phyloP scores from a whole-genome alignment of 2,888 invertebrate species.

The Caenorhabditis parvicauda region DNA sequence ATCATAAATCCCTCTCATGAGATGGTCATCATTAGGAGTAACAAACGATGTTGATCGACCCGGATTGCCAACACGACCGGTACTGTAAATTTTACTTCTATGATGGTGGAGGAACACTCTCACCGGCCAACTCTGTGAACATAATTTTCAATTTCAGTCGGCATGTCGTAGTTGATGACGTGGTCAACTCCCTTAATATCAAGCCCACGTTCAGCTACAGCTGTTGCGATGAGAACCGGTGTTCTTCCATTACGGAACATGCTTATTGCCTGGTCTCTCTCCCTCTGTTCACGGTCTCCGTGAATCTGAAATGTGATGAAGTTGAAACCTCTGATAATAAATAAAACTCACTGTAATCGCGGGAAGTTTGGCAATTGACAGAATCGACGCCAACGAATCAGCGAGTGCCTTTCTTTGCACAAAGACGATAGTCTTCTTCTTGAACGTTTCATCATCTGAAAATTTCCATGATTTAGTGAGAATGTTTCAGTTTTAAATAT shows the following conservation, averaged over 20 bases:
- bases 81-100: conserved; percentile 32
- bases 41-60: conserved; percentile 71
- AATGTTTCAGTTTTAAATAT: too few relatives aligned
- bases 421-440: conserved; percentile 73
- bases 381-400: conserved; percentile 81
- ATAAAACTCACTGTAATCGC: conserved; percentile 68
- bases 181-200: conserved; percentile 64
- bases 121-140: conserved; percentile 67
- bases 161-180: conserved; percentile 66
- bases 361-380: conserved; percentile 76
- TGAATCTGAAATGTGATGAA: conserved; percentile 73
- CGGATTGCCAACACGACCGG: conserved; percentile 66
- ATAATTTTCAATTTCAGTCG: conserved; percentile 66
- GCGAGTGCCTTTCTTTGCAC: conserved; percentile 86
- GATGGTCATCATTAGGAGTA: conserved; percentile 67
- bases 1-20: conserved; percentile 69
- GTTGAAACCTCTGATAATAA: background rate
- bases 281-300: conserved; percentile 67
- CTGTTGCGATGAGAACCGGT: conserved; percentile 78
- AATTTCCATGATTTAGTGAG: background rate
- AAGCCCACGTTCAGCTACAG: conserved; percentile 83
- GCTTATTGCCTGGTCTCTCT: conserved; percentile 73
- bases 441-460: conserved; percentile 30
- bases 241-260: conserved; percentile 70
- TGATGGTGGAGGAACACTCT: background rate